Evolutionary conservation across 2,888 invertebrate species (phyloP).

Genomic region (Crepidodera aurea): DNA sequence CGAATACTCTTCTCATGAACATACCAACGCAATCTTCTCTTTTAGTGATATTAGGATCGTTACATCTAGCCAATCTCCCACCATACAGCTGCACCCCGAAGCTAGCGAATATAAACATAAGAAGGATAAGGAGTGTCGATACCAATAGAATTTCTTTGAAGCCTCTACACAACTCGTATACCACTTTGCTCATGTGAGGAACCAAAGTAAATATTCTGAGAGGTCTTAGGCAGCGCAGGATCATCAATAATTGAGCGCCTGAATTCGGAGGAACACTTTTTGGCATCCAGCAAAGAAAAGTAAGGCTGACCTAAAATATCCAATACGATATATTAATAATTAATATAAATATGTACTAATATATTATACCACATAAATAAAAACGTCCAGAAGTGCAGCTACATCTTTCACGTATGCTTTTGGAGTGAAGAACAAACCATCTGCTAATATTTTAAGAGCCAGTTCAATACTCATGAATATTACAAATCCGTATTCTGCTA

Average conservation of each 20-base stretch:
- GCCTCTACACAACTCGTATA: conserved; percentile 96
- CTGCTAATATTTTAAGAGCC: conserved; percentile 93
- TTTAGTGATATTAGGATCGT: conserved; percentile 86
- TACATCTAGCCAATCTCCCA: conserved; percentile 94
- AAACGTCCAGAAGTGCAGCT: conserved; percentile 95
- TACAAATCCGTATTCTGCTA: conserved; percentile 97
- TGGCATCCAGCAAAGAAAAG: conserved; percentile 98
- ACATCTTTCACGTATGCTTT: conserved; percentile 98
- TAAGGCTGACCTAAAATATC: conserved; percentile 86
- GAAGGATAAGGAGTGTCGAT: conserved; percentile 92
- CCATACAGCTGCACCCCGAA: conserved; percentile 99
- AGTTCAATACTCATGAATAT: conserved; percentile 98
- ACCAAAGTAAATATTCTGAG: conserved; percentile 96
- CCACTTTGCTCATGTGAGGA: conserved; percentile 99
- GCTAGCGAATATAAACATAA: conserved; percentile 99
- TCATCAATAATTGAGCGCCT: conserved; percentile 93
- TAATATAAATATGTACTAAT: too few species aligned
- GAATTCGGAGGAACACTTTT: conserved; percentile 90
- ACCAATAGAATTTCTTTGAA: conserved; percentile 98
- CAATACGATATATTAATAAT: too few species aligned
- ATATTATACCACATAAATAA: conserved; percentile 82
- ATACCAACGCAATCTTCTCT: conserved; percentile 93
- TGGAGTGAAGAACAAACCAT: conserved; percentile 98
- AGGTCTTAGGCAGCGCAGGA: conserved; percentile 94
- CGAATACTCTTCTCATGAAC: conserved; percentile 93